These are phyloP conservation scores for Geotrupes spiniger DNA, from an alignment of 2,888 invertebrate species.

Conservation along the genomic window DNA sequence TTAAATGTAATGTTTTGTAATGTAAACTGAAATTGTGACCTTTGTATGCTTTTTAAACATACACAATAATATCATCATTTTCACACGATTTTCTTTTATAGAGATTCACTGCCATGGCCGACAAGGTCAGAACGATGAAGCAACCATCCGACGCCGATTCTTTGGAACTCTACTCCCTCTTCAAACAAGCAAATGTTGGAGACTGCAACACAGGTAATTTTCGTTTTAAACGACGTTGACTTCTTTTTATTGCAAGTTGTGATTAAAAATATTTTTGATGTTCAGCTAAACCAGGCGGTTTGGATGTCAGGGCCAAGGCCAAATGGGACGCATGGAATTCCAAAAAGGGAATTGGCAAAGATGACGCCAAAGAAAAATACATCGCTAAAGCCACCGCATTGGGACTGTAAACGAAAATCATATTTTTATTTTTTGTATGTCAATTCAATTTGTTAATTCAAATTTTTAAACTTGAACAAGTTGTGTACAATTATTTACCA, in stretches of 20 bases:
- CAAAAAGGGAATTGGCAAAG: constrained; percentile 72
- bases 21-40: no score
- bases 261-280: constrained; percentile 30
- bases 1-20: neutral
- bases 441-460: no score
- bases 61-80: neutral
- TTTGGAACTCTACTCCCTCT: constrained; percentile 81
- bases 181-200: constrained; percentile 87
- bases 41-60: no score
- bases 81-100: constrained; percentile 38
- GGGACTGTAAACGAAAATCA: constrained; percentile 17
- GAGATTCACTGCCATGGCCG: constrained; percentile 80
- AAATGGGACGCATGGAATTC: constrained; percentile 93
- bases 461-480: no score
- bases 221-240: no score
- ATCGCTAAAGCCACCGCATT: constrained; percentile 68
- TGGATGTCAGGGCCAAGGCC: constrained; percentile 91
- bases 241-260: no score
- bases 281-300: constrained; percentile 81
- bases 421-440: no score
- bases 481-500: no score
- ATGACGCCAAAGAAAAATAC: constrained; percentile 80
- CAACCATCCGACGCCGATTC: constrained; percentile 77
- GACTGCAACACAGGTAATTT: constrained; percentile 82
- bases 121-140: constrained; percentile 79